Evolutionary conservation across 2,797 vertebrate species (phyloP), one percentile per base, ranked within the genome.

Genomic region (Anableps anableps): DNA sequence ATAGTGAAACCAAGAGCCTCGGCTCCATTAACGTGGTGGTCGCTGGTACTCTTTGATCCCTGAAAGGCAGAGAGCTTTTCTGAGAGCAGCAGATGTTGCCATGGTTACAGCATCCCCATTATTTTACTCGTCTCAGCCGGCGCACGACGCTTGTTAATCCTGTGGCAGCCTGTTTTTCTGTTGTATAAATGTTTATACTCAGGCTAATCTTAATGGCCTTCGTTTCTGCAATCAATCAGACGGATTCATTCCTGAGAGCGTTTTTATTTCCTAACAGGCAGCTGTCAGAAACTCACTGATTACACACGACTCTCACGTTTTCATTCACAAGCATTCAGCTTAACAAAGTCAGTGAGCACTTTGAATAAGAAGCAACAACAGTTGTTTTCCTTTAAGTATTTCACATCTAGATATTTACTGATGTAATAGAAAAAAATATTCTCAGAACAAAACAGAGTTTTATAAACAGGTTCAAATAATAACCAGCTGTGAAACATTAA

Each of bases 91-190:
- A 19, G 16, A 34, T 14, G 87, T 92, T 86, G 76, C 85, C 83
- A 87, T 86, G 83, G 91, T 78, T 82, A 88, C 86, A 72, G 80
- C 78, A 88, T 88, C 84, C 76, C 55, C 3, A 41, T 60, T 7
- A 17, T 29, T 76, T 55, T 47, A 10, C 71, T n/a, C 43, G 68
- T 50, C 36, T 29, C 2, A 36, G 29, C 43, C 19, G 29, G 9
- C 0, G 17, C 76, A 73, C n/a, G n/a, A 53, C 31, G 72, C 73
- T 36, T 21, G 50, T 26, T 58, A 60, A 34, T 72, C 77, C 34
- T 43, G 26, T 11, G n/a, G 38, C 41, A 26, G 76, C 48, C 2
- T 80, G 50, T 60, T 66, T 72, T 64, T 76, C 29, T 80, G 16
- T 74, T 41, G 38, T 19, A 21, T 19, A 31, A 31, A 31, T 23